These are phyloP conservation scores for Telmatochromis sp. DNA, from an alignment of 2,113 vertebrate species.

Conservation along the genomic window DNA sequence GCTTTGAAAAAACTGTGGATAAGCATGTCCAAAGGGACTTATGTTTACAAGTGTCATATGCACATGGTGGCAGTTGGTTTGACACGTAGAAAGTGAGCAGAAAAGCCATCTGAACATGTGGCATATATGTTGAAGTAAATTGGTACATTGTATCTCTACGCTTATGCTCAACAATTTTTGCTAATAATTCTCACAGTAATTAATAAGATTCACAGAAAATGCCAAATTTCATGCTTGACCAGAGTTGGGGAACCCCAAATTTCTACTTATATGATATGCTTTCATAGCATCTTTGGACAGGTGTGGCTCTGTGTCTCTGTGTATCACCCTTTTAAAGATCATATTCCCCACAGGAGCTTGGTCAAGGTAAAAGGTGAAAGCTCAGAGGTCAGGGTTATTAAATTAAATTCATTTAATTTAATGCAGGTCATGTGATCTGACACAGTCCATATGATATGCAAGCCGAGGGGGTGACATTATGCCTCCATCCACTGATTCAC, in stretches of 20 bases:
- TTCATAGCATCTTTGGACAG: not conserved
- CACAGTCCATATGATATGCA: not conserved
- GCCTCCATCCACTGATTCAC: not conserved
- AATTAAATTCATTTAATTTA: not conserved
- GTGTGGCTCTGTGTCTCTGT: not conserved
- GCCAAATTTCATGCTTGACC: not conserved
- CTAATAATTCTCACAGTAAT: not conserved
- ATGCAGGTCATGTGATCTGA: not conserved
- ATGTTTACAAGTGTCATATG: not conserved
- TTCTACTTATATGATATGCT: not conserved
- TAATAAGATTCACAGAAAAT: not conserved
- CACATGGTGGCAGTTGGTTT: not conserved
- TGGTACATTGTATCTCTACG: not conserved
- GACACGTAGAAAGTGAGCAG: not conserved
- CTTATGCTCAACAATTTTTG: not conserved
- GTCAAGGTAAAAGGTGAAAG: slow-evolving; percentile 25
- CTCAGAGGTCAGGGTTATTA: not conserved
- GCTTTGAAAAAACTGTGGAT: not conserved
- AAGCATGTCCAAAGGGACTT: not conserved
- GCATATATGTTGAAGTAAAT: not conserved
- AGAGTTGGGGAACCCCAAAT: not conserved
- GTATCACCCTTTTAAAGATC: not conserved
- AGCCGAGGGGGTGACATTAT: not conserved
- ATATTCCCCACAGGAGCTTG: not conserved
- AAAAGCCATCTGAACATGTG: not conserved